Base-by-base conservation (phyloP, 2,888 invertebrate species). In the Nemotelus pantherinus region DNA sequence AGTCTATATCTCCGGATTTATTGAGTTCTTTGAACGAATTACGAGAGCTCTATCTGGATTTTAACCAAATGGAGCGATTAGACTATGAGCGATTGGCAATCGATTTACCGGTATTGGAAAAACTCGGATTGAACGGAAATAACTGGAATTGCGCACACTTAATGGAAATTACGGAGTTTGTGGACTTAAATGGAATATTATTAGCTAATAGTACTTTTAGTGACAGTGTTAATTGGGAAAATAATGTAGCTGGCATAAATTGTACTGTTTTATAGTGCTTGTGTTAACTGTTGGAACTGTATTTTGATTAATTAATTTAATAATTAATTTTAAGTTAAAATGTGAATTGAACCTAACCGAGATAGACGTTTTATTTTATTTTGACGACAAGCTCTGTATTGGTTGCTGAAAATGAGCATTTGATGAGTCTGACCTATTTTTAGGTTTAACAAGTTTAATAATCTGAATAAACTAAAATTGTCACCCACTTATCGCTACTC, bases 171-270 rank as follows among this genome's bases (percentile, higher is more conserved):
- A 63, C 63, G 39, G 48, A 63, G n/a, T 74, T 63, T n/a, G 60
- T 74, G 74, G 63, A 60, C n/a, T 50, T 39, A 9, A 74, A 74
- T 41, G 74, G 63, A 63, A 63, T 74, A 60, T 60, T 63, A 2
- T n/a, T 74, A 39, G 39, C 48, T 4, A 58, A 63, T 39, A 10
- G 39, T 9, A 43, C 9, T 10, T 7, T 9, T 10, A 9, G 10
- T 10, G 45, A n/a, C 7, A 44, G 39, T 6, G 70, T 53, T 10
- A 43, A 25, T 0, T 50, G 41, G 41, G n/a, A 45, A 25, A 45
- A 72, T 25, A 60, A 74, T n/a, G 74, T 74, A 39, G 74, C 74
- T 4, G 74, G 74, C 10, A 74, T 74, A 6, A 74, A 63, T 47
- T 74, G 74, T 10, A 60, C 63, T 3, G 4, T 48, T 39, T 48